Base-by-base conservation (phyloP, 2,888 invertebrate genomes). In the Campoplex nolae region DNA sequence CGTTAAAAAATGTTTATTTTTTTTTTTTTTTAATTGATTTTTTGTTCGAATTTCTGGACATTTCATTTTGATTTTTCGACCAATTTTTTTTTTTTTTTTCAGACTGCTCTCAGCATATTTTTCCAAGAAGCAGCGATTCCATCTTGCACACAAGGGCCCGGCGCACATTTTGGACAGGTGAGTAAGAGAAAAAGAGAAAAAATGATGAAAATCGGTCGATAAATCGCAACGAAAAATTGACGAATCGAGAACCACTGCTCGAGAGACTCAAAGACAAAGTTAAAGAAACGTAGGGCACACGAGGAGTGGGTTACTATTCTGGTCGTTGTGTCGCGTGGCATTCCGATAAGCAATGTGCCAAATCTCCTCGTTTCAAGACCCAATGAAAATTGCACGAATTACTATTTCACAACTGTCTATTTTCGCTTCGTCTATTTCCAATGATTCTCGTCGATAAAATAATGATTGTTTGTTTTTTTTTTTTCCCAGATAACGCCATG, bases 21-120 rank as follows among this genome's bases (percentile, higher is more conserved):
- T 6, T 32, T 51, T 51, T 48, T 28, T 32, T 38, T 38, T 4
- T 1, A 4, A 3, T 6, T 38, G 38, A 38, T 38, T 38, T 38
- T 38, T 38, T 6, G 0, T 38, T 38, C 9, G 1, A 9, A 42
- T 73, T 32, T 45, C 11, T 45, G 11, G 9, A 42, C 6, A 42
- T 51, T 56, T 65, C 35, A 32, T 62, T 9, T 45, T 9, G 3
- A 62, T 23, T 82, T 58, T 18, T 42, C 51, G 45, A 45, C 1
- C 23, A 23, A 23, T 4, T 45, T 45, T 45, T 45, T 2, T 45
- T 45, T 11, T 51, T 76, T 51, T 77, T 76, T 23, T 85, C 96
- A 98, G 98, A 98, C 98, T 90, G 98, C 98, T 65, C 95, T 98
- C 91, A 98, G 98, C 95, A 97, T 98, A 96, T 98, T 98, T 96